Percentiles rank a stretch among this genome's conserved stretches.
Conservation (phyloP, 2,113 vertebrate genomes). For the Myiagra hebetior region DNA sequence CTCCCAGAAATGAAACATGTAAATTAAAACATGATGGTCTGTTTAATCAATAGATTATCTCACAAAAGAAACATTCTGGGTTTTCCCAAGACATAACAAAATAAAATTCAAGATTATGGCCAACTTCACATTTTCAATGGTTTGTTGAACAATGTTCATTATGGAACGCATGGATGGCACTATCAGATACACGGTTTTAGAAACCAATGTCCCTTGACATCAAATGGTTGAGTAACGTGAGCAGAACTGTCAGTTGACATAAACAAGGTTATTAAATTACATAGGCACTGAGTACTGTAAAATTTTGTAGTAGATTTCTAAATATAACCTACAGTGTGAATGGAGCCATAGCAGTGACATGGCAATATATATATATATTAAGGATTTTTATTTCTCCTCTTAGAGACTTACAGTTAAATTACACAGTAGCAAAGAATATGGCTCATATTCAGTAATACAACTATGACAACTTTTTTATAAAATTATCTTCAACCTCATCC, state of each 20-base stretch:
- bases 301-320: conserved; percentile 45
- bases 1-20: not conserved
- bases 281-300: conserved; percentile 2
- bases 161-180: not conserved
- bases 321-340: conserved; percentile 49
- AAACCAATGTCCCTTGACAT: conserved; percentile 15
- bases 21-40: not conserved
- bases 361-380: not conserved
- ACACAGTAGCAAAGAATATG: not conserved
- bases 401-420: not conserved
- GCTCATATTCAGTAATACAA: not conserved
- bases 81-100: not conserved
- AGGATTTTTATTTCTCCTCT: not conserved
- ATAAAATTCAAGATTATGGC: not conserved
- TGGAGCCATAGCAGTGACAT: not conserved
- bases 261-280: conserved; percentile 55
- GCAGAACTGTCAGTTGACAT: conserved; percentile 37
- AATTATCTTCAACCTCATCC: not conserved
- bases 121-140: not conserved
- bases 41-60: not conserved
- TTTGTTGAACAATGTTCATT: not conserved
- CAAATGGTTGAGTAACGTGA: conserved; percentile 25
- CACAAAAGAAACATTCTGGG: not conserved
- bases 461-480: not conserved
- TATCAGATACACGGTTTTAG: not conserved